Conservation (phyloP, 1,140 invertebrate genomes). For the Drosophila novamexicana region DNA sequence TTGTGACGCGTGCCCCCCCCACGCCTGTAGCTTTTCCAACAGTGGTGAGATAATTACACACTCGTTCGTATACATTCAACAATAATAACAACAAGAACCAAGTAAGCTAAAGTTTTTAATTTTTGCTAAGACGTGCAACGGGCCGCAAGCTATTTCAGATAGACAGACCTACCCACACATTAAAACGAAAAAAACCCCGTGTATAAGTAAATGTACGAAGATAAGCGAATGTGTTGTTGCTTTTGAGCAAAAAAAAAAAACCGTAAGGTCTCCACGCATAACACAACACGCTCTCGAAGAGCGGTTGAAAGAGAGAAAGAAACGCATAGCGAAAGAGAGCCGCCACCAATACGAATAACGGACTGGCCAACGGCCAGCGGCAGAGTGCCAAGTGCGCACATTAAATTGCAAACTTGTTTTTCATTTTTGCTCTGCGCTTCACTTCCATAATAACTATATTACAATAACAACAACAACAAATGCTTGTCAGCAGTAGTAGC, state of each 20-base stretch:
- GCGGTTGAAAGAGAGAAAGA: slow-evolving; percentile 20
- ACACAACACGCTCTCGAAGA: slow-evolving; percentile 32
- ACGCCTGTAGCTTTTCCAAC: slow-evolving; percentile 44
- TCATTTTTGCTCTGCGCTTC: slow-evolving; percentile 63
- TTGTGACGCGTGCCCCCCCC: slow-evolving; percentile 43
- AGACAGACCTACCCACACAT: slow-evolving; percentile 32
- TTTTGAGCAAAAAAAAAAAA: slow-evolving; percentile 34
- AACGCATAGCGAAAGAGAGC: slow-evolving; percentile 45
- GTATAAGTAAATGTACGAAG: slow-evolving; percentile 12
- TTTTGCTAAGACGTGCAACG: slow-evolving; percentile 72
- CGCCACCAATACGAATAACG: slow-evolving; percentile 37
- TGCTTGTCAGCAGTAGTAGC: slow-evolving; percentile 35
- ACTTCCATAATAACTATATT: slow-evolving; percentile 59
- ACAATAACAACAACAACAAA: slow-evolving; percentile 47
- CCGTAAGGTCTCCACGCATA: slow-evolving; percentile 22
- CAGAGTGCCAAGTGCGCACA: slow-evolving; percentile 77
- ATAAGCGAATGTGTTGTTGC: slow-evolving; percentile 35
- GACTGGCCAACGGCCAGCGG: slow-evolving; percentile 47
- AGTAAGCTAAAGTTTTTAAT: slow-evolving; percentile 57
- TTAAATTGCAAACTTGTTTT: slow-evolving; percentile 83
- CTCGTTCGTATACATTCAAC: slow-evolving; percentile 22
- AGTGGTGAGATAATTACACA: slow-evolving; percentile 44
- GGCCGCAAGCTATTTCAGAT: slow-evolving; percentile 44
- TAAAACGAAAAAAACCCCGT: slow-evolving; percentile 15
- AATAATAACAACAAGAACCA: slow-evolving; percentile 41